A percentile compares a stretch with the other conserved stretches of the same genome.
Evolutionary conservation across 1,140 invertebrate genomes (phyloP).

Genomic region (Heliconius congener): DNA sequence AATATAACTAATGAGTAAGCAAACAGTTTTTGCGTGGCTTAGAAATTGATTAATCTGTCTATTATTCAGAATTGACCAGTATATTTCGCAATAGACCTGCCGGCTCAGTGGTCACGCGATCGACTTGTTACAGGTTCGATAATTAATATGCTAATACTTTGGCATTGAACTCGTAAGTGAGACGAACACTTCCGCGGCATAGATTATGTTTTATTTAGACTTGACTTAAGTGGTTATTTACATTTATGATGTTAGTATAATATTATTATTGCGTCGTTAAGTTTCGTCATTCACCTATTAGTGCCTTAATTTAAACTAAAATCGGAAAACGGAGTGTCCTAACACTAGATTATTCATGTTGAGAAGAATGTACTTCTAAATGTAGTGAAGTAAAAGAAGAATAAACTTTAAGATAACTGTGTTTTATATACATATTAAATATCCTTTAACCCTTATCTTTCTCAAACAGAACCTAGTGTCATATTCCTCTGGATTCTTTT

Average conservation of each 20-base stretch:
- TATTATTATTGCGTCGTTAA: not conserved
- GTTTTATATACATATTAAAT: no score
- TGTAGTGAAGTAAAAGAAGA: no score
- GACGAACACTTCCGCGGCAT: constrained; percentile 45
- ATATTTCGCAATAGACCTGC: constrained; percentile 1
- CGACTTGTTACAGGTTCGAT: constrained; percentile 56
- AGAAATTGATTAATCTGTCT: constrained; percentile 50
- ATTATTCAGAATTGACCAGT: constrained; percentile 3
- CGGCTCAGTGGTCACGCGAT: constrained; percentile 55
- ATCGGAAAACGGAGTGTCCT: no score
- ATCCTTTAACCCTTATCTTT: no score
- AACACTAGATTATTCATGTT: no score
- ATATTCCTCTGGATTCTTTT: no score
- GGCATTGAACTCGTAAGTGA: constrained; percentile 64
- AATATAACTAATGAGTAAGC: not conserved
- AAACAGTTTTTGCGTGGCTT: constrained; percentile 5
- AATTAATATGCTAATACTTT: constrained; percentile 74
- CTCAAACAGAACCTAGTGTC: no score
- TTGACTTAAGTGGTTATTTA: not conserved
- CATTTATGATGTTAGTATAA: no score
- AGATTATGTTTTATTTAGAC: constrained; percentile 42
- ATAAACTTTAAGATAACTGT: no score
- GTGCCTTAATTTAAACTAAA: no score
- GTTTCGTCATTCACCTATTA: no score
- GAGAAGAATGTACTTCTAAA: no score